Evolutionary conservation across 2,113 vertebrate genomes (phyloP).

Genomic region (Corythaeola cristata): DNA sequence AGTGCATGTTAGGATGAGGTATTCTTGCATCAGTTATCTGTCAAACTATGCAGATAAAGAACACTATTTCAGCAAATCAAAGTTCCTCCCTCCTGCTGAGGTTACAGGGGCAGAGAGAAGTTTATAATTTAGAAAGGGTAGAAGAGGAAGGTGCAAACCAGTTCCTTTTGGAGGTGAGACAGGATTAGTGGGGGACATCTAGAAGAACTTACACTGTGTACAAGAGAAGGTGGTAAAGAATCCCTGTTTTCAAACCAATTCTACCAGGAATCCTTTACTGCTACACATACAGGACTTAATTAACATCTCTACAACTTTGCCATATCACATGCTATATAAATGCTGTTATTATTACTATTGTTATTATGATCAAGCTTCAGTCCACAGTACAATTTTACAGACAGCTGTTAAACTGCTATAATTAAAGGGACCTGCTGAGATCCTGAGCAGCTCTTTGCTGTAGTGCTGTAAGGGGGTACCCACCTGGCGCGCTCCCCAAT

Average conservation of each 20-base stretch:
- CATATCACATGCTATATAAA: background rate
- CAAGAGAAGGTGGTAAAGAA: background rate
- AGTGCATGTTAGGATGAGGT: background rate
- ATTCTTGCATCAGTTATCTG: background rate
- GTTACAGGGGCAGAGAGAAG: background rate
- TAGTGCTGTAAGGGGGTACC: background rate
- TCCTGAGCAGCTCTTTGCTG: background rate
- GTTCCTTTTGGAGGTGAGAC: background rate
- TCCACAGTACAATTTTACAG: background rate
- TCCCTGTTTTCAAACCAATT: conserved; percentile 25
- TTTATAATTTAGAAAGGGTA: background rate
- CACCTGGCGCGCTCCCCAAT: background rate
- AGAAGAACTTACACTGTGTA: background rate
- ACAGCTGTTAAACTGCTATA: background rate
- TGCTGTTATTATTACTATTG: background rate
- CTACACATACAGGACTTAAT: background rate
- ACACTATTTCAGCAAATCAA: background rate
- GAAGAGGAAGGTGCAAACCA: background rate
- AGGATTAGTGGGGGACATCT: background rate
- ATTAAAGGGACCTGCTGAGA: background rate
- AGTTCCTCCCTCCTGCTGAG: background rate
- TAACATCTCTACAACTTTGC: background rate
- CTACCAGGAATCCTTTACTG: background rate
- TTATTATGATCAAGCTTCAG: background rate
- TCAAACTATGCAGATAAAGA: background rate